Evolutionary conservation across 2,797 vertebrate genomes (phyloP).

Genomic region (Sebastiscus albofasciatus): DNA sequence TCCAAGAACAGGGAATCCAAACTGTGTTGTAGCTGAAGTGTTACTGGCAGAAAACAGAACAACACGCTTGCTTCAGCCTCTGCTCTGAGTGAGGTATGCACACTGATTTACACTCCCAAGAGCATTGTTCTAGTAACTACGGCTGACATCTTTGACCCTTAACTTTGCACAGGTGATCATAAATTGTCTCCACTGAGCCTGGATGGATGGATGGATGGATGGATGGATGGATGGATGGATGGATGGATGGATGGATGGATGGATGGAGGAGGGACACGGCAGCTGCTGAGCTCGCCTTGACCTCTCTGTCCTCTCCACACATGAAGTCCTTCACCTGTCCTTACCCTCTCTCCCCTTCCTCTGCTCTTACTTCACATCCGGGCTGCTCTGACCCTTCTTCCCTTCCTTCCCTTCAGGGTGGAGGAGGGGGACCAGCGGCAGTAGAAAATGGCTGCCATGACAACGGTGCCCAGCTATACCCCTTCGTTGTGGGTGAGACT

Average conservation of each 20-base stretch:
- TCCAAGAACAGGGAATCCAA: not conserved
- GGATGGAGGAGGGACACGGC: not conserved
- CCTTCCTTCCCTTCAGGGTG: constrained; percentile 57
- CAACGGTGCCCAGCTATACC: constrained; percentile 83
- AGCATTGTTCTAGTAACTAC: constrained; percentile 16
- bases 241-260: no score
- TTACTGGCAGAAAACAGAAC: not conserved
- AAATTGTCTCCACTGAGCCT: not conserved
- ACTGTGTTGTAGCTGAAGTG: not conserved
- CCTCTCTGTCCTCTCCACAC: constrained; percentile 6
- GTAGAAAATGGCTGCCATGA: constrained; percentile 81
- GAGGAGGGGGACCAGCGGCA: constrained; percentile 64
- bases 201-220: no score
- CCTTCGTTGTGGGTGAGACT: constrained; percentile 86
- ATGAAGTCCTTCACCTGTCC: constrained; percentile 32
- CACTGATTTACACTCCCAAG: constrained; percentile 13
- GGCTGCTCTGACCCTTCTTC: constrained; percentile 38
- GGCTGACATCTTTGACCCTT: not conserved
- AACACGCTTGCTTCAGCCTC: not conserved
- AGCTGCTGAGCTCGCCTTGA: not conserved
- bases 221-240: no score
- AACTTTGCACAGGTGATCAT: constrained; percentile 16
- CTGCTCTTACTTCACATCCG: constrained; percentile 31
- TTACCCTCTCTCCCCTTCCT: constrained; percentile 1
- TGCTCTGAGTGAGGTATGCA: not conserved